Base-by-base conservation (phyloP, 2,113 vertebrate genomes). In the Cyanoderma ruficeps region DNA sequence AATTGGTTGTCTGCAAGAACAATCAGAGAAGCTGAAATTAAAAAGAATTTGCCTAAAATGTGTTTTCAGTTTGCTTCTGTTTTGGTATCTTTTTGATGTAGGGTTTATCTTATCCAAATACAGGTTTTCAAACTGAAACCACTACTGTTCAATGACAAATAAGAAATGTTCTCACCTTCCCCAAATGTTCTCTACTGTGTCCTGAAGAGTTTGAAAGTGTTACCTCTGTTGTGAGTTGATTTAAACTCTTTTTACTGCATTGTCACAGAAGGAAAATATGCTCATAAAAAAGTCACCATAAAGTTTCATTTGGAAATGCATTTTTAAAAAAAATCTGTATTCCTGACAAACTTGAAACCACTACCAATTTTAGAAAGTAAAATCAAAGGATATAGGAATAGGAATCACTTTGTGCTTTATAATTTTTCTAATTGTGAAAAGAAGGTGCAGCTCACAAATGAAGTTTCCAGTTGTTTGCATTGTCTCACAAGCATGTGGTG, bases 111-210 rank as follows among this genome's bases (percentile, higher is more conserved):
- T 33, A 81, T 28, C 11, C 25, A 84, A 57, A 47, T 57, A 11
- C 7, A 52, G 23, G 6, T 10, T 80, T 87, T 21, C 24, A 65
- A 44, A 55, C 49, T 17, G 35, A 92, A 86, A 31, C 7, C n/a
- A 64, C 35, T 52, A 42, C 2, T 52, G 8, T 25, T 80, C 6
- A n/a, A 53, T 0, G 4, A 37, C 7, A 71, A 71, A 60, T 27
- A 17, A 64, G 10, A 27, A 33, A n/a, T 59, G n/a, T 61, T 74
- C 50, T 70, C 23, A 61, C 6, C 10, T 81, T 83, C 80, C 56
- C 8, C 10, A 27, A 49, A 28, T 44, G 41, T 39, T 44, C 6
- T 22, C 9, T 70, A 23, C 15, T 31, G 15, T 0, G 0, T 53
- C 5, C 23, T 35, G 13, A 74, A 61, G 24, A 59, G 4, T 74